phyloP scores from a whole-genome alignment of 2,797 vertebrate genomes.

The Anisognathus igniventris region DNA sequence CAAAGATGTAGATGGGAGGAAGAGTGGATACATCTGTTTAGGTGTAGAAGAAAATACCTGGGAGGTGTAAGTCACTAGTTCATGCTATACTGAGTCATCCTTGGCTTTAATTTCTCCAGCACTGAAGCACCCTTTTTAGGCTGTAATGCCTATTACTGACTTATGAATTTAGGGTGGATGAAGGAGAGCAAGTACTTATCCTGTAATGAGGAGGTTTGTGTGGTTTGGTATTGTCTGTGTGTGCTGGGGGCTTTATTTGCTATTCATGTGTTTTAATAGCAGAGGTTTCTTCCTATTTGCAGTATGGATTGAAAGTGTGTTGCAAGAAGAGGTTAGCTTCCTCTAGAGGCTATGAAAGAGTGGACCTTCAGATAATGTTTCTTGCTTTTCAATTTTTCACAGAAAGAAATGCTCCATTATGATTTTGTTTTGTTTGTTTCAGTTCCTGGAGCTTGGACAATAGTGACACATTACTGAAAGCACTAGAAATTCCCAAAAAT shows the following conservation, averaged over 20 bases:
- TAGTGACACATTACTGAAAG: conserved; percentile 70
- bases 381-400: not conserved
- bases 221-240: not conserved
- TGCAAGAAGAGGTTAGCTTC: not conserved
- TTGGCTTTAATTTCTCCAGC: not conserved
- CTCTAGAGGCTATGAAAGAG: not conserved
- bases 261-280: not conserved
- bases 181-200: not conserved
- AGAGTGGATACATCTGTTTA: not conserved
- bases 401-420: not conserved
- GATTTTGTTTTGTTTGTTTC: conserved; percentile 27
- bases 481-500: conserved; percentile 72
- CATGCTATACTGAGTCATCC: not conserved
- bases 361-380: not conserved
- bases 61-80: not conserved
- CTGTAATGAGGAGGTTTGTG: not conserved
- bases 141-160: not conserved
- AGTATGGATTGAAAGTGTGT: not conserved
- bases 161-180: not conserved
- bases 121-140: not conserved
- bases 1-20: not conserved
- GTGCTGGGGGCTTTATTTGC: not conserved
- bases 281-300: not conserved
- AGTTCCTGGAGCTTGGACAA: conserved; percentile 86
- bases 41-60: not conserved